Evolutionary conservation across 2,797 vertebrate genomes (phyloP), one percentile per base, ranked within the genome.

Genomic region (Tokudaia muenninki): DNA sequence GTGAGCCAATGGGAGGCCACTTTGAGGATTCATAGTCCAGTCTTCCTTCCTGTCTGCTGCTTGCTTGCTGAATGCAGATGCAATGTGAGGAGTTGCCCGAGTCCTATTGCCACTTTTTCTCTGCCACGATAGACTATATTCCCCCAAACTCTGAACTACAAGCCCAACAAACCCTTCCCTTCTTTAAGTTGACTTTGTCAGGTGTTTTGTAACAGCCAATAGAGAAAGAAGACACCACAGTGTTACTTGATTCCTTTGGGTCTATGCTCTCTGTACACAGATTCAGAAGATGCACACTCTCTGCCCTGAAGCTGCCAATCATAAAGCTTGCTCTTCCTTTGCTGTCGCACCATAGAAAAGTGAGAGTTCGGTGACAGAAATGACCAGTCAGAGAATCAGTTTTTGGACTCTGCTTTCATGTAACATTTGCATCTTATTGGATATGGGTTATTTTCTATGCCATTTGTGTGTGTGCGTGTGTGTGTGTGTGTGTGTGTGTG

Each of bases 281-380:
- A 24, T 84, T 81, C 96, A 95, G 90, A 94, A 98, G 94, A 93
- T 92, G 96, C 95, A 88, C 95, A 41, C 95, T 96, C 94, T 83
- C 59, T 67, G 1, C 34, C 34, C 44, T 41, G 50, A 86, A 96
- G 93, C 50, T 67, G n/a, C 61, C 86, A 61, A 31, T 34, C 83
- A 41, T 34, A 78, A 65, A 37, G 26, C 41, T 8, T 8, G 3
- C 44, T 4, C 8, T 87, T 57, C 63, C 37, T 67, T 67, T 65
- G 57, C 22, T 55, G 6, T 34, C 34, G 11, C 19, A 86, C 29
- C 41, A 44, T 14, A 81, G 61, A 96, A 91, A 97, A 94, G 97
- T 94, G 97, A 97, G 97, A 95, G 93, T 57, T 93, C 0, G 10
- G 80, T 94, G 96, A 94, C 80, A 79, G 78, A 72, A 97, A 63